Evolutionary conservation across 2,113 vertebrate species (phyloP), one percentile per base, ranked within the genome.

Genomic region (Xiphorhynchus elegans): DNA sequence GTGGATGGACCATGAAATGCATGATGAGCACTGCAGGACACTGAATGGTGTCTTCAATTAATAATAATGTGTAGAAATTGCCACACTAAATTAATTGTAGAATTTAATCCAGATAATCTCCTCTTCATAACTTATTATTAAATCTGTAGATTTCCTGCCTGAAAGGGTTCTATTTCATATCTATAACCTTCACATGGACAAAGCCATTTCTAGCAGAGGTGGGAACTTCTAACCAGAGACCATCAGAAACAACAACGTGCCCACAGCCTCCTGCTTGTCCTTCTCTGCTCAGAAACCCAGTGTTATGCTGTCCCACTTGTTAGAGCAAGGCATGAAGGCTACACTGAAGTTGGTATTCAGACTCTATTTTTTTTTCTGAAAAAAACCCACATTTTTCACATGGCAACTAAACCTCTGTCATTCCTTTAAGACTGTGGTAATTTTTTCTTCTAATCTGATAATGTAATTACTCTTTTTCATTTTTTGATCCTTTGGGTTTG

Each of bases 231-330:
- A 50, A 33, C 10, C 16, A 39, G 11, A 50, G 33, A 69, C 49
- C 12, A 73, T 17, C 33, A 87, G 42, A 31, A 50, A 4, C 31
- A 44, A 6, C 9, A 29, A 7, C 0, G 0, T 50, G 47, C 17
- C 16, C 39, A 40, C 67, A 42, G 9, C 11, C 20, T 70, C 47
- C 26, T 46, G 26, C n/a, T 79, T 31, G 66, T 60, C 17, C 14
- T 76, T 35, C 31, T 35, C 28, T 67, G 6, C 42, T 40, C 31
- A 66, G n/a, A 78, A 21, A 23, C 13, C 18, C 39, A 53, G 11
- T 19, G 20, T 42, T 53, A 2, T 16, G 9, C 26, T 63, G 10
- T 63, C 15, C 53, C 39, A 40, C 0, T 0, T 35, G 24, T 12
- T 46, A 39, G 62, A 72, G 29, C 6, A 49, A 12, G 63, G 40